Conservation (phyloP, 92 coral and sea anemone genomes). For the Phymanthus crucifer region DNA sequence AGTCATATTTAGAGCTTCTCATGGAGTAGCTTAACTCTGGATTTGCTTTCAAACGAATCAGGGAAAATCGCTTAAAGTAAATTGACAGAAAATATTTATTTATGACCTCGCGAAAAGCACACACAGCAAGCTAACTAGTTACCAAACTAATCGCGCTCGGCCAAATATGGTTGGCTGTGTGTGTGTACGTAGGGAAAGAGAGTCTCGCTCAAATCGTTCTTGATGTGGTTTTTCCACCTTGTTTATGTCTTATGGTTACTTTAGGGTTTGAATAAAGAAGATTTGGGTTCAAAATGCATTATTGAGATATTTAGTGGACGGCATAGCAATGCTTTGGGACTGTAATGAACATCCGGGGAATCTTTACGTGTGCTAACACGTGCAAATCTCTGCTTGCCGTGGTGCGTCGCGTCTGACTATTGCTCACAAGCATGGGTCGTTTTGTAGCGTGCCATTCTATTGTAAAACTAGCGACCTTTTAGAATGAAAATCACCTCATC, state of each 20-base stretch:
- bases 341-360: constrained; percentile 94
- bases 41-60: background rate
- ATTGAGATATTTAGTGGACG: constrained; percentile 20
- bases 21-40: constrained; percentile 20
- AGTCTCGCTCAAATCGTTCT: background rate
- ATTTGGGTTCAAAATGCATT: background rate
- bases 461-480: constrained; percentile 24
- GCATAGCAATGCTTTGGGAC: constrained; percentile 16
- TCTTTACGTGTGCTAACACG: constrained; percentile 85
- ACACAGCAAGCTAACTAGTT: constrained; percentile 11
- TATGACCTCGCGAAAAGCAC: constrained; percentile 34
- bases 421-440: constrained; percentile 53
- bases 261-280: background rate
- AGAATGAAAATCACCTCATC: constrained; percentile 65
- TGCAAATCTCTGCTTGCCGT: constrained; percentile 76
- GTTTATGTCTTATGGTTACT: background rate
- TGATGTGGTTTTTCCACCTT: background rate
- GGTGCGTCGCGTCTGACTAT: constrained; percentile 82
- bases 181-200: background rate
- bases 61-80: background rate
- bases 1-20: constrained; percentile 22
- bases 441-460: constrained; percentile 48
- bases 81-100: constrained; percentile 23
- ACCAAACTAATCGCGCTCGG: constrained; percentile 24
- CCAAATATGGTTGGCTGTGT: constrained; percentile 1